phyloP scores from a whole-genome alignment of 2,797 vertebrate genomes.

The Eleutherodactylus coqui region DNA sequence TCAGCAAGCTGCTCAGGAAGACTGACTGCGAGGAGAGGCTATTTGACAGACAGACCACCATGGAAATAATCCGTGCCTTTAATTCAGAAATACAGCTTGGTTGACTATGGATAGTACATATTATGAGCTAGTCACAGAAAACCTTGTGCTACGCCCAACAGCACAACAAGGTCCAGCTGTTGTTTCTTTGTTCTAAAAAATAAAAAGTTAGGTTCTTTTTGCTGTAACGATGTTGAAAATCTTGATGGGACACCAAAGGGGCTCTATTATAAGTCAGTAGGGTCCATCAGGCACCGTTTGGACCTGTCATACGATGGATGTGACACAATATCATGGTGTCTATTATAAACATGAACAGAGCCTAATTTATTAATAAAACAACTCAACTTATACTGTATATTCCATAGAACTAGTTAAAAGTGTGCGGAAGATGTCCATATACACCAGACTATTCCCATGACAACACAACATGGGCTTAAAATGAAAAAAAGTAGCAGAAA shows the following conservation, averaged over 20 bases:
- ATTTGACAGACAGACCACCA: conserved; percentile 1
- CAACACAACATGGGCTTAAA: too few species aligned
- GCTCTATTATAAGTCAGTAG: neutral
- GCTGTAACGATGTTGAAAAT: neutral
- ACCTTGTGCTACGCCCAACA: neutral
- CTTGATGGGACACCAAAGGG: neutral
- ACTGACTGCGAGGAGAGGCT: conserved; percentile 18
- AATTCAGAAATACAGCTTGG: too few species aligned
- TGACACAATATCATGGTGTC: too few species aligned
- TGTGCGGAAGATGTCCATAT: too few species aligned
- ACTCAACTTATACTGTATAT: too few species aligned
- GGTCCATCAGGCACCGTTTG: neutral
- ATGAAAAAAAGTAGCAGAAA: too few species aligned
- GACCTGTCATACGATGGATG: neutral
- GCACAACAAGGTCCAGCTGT: neutral
- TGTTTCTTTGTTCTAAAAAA: neutral
- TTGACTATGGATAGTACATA: neutral
- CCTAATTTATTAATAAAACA: too few species aligned
- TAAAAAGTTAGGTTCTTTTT: neutral
- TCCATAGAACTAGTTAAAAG: too few species aligned
- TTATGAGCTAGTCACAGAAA: neutral
- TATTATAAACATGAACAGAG: too few species aligned
- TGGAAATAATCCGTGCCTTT: conserved; percentile 56
- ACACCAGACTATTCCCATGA: too few species aligned
- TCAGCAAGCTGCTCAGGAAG: conserved; percentile 56